These are phyloP conservation scores for Cataglyphis altisquamis DNA, from an alignment of 2,888 invertebrate genomes.

Conservation along the genomic window DNA sequence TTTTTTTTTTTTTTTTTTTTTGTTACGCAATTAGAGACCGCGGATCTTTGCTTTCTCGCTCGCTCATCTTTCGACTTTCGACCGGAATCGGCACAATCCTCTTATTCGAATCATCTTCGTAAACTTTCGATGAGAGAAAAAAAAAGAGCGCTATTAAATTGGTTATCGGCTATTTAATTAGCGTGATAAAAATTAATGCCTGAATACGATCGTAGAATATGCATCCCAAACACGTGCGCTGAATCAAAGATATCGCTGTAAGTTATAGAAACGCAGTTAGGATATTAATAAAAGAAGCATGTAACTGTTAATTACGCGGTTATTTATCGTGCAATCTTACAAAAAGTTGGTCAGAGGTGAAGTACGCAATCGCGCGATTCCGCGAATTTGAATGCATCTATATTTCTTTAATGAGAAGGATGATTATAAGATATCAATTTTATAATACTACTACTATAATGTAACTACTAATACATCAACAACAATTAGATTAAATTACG, in stretches of 20 bases:
- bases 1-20: background rate
- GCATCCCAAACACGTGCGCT: background rate
- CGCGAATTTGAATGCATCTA: background rate
- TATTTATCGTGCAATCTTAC: background rate
- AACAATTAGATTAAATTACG: background rate
- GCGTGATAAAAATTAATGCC: conserved; percentile 8
- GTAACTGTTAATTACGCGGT: background rate
- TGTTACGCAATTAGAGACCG: conserved; percentile 35
- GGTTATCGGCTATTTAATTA: conserved; percentile 18
- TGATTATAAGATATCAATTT: background rate
- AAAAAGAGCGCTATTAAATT: conserved; percentile 21
- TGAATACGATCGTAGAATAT: background rate
- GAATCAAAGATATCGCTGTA: background rate
- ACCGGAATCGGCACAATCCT: background rate
- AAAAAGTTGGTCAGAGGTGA: conserved; percentile 7
- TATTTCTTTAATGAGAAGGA: background rate
- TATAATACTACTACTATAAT: background rate
- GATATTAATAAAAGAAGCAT: background rate
- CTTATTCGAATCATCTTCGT: background rate
- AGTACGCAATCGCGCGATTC: background rate
- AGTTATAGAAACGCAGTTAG: background rate
- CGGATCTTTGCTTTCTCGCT: background rate
- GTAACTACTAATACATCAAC: background rate
- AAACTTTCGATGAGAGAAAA: background rate
- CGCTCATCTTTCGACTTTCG: background rate